Base-by-base conservation (phyloP, 2,797 vertebrate genomes). In the Erethizon dorsatum region DNA sequence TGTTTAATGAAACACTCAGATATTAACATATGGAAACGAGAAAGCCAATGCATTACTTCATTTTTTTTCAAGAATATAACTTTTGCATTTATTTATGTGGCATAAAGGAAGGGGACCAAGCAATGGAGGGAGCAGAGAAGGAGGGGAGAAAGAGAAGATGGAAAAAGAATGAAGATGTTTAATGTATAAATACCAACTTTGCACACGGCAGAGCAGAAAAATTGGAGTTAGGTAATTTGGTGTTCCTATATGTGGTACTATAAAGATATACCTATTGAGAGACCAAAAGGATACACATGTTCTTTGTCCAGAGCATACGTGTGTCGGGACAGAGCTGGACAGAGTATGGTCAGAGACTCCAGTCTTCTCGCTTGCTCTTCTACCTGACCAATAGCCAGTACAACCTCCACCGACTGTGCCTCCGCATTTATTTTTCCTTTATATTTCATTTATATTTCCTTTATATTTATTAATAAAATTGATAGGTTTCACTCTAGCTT, bases 391-490 rank as follows among this genome's bases (percentile, higher is more conserved):
- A 24, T 41, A 22, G 85, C 5, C 37, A 95, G 6, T 7, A 79
- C 31, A 56, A 22, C 26, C 31, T 80, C 2, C 45, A 24, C 11
- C 12, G 37, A 11, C 9, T 3, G 52, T 0, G 45, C 20, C 7
- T 69, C 37, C 18, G 18, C 17, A 20, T 37, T 18, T 69, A 17
- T 9, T 89, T n/a, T 91, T 80, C n/a, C 12, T 85, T 96, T 45
- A 31, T 26, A 18, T 45, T 37, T 92, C 37, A n/a, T n/a, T n/a
- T n/a, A n/a, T n/a, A n/a, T n/a, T 90, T 83, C 33, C 11, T 90
- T 96, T 52, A 41, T 28, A 18, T 47, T n/a, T 28, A 22, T 83
- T 73, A 83, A 47, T 56, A 54, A 75, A 91, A 77, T 87, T 90
- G 31, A 87, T n/a, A 59, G 47, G 20, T 50, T 89, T 93, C 12